A percentile compares a stretch with the other conserved stretches of the same genome.
These are phyloP conservation scores for Trachops cirrhosus DNA, from an alignment of 2,797 vertebrate genomes.

Conservation along the genomic window DNA sequence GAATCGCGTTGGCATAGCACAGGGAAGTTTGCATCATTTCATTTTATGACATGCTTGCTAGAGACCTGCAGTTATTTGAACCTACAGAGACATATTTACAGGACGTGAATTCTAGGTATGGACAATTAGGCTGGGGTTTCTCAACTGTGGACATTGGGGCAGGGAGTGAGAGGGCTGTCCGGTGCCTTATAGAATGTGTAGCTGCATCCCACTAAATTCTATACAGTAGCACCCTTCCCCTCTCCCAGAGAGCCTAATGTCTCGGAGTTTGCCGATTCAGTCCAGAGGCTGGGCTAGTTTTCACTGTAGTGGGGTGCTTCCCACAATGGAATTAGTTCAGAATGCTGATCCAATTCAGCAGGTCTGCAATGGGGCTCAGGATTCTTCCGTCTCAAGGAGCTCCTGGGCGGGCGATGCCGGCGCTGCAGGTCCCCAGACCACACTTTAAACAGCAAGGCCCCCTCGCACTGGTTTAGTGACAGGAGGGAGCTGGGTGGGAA, in stretches of 20 bases:
- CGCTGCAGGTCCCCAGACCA: neutral
- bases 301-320: neutral
- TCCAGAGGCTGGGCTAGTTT: neutral
- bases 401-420: neutral
- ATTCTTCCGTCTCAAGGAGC: neutral
- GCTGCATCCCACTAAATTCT: neutral
- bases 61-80: neutral
- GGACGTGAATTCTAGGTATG: neutral
- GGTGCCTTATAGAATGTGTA: too few species aligned
- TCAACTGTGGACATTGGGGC: neutral
- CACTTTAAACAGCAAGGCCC: neutral
- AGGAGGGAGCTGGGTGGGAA: neutral
- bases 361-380: neutral
- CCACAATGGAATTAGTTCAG: neutral
- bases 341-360: neutral
- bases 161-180: neutral
- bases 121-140: neutral
- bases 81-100: neutral
- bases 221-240: neutral
- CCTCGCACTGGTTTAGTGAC: neutral
- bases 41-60: neutral
- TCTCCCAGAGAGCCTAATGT: neutral
- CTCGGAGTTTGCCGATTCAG: neutral
- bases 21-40: neutral
- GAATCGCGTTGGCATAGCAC: neutral